Conservation (phyloP, 2,113 vertebrate genomes). For the Callipepla squamata region DNA sequence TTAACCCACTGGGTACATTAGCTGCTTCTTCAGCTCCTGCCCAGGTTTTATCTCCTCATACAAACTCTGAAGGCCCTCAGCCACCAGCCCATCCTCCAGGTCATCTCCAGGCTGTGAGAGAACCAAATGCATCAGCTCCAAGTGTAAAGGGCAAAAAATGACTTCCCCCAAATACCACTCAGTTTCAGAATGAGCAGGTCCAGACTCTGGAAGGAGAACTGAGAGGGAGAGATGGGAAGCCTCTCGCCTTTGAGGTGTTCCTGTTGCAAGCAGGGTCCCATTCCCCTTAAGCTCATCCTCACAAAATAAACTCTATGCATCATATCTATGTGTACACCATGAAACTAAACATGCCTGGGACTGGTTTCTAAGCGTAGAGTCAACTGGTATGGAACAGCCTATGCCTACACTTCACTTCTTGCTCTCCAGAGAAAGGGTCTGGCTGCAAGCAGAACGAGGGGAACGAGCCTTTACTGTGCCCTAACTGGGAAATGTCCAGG, state of each 20-base stretch:
- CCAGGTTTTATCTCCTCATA: not conserved
- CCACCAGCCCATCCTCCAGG: not conserved
- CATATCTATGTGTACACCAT: not conserved
- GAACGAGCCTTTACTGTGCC: not conserved
- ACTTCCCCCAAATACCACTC: not conserved
- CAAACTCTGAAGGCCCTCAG: not conserved
- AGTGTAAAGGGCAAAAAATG: not conserved
- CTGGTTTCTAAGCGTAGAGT: not conserved
- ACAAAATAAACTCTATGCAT: not conserved
- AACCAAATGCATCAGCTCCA: not conserved
- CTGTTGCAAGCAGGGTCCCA: not conserved
- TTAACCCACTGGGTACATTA: not conserved
- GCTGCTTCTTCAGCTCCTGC: not conserved
- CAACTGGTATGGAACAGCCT: not conserved
- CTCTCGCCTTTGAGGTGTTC: not conserved
- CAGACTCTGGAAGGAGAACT: not conserved
- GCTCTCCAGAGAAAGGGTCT: not conserved
- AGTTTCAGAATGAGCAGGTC: not conserved
- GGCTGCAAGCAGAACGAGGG: not conserved
- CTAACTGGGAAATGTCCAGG: not conserved
- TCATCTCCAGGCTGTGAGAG: not conserved
- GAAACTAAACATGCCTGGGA: not conserved
- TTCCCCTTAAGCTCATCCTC: not conserved
- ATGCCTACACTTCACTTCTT: not conserved
- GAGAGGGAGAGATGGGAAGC: not conserved